A percentile compares a stretch with the other conserved stretches of the same genome.
These are phyloP conservation scores for human (Homo sapiens) DNA, from an alignment of 2,113 vertebrate species.

Conservation along the genomic window DNA sequence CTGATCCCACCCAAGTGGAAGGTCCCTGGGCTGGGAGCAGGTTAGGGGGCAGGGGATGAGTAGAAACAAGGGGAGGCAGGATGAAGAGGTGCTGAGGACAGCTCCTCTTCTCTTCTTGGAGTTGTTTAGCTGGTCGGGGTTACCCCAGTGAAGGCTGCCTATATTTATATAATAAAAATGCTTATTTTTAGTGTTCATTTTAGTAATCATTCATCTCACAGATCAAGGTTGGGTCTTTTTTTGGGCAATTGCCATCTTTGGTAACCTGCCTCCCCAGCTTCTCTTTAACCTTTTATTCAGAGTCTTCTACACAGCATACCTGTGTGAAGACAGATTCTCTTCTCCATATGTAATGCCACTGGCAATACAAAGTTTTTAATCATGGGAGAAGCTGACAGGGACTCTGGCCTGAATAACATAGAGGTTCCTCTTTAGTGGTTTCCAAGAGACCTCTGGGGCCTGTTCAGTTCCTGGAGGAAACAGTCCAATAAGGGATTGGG, in stretches of 20 bases:
- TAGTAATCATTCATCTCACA: constrained; percentile 54
- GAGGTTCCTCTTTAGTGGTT: constrained; percentile 64
- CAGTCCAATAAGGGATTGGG: constrained; percentile 22
- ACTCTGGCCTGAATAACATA: constrained; percentile 75
- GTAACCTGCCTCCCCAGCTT: constrained; percentile 71
- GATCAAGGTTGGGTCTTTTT: constrained; percentile 63
- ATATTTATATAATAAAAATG: constrained; percentile 52
- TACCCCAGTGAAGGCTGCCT: constrained; percentile 50
- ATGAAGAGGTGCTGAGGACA: not conserved
- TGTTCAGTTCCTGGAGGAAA: constrained; percentile 44
- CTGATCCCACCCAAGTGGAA: not conserved
- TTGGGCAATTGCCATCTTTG: constrained; percentile 82
- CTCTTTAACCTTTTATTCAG: constrained; percentile 58
- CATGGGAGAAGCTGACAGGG: constrained; percentile 64
- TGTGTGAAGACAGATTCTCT: constrained; percentile 70
- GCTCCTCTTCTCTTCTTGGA: constrained; percentile 49
- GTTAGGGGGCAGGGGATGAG: not conserved
- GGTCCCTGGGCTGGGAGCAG: not conserved
- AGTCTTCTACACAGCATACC: not conserved
- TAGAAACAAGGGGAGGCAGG: not conserved
- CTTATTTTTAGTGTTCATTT: constrained; percentile 57
- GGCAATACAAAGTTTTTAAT: constrained; percentile 63
- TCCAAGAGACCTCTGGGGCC: constrained; percentile 72
- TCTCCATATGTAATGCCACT: constrained; percentile 50
- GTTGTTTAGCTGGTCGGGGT: constrained; percentile 65